A percentile compares a stretch with the other conserved stretches of the same genome.
Evolutionary conservation across 2,888 invertebrate species (phyloP).

Genomic region (Scaeva pyrastri): DNA sequence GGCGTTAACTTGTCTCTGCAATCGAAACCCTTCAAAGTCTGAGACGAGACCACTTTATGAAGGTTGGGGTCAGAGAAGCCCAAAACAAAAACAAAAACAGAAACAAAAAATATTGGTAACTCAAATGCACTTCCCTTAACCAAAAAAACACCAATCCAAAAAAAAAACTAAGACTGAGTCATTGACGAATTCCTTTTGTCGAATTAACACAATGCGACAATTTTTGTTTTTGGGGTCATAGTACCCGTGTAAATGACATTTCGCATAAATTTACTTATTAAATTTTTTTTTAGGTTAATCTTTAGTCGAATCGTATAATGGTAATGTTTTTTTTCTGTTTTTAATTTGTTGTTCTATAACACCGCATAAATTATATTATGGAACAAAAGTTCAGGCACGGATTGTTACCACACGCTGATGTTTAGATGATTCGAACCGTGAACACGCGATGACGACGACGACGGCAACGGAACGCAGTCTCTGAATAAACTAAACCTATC

Average conservation of each 20-base stretch:
- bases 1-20: conserved; percentile 49
- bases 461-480: too few relatives aligned
- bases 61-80: conserved; percentile 68
- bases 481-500: conserved; percentile 69
- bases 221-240: conserved; percentile 43
- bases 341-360: conserved; percentile 8
- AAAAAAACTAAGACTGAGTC: not conserved
- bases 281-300: conserved; percentile 16
- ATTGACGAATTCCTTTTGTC: conserved; percentile 15
- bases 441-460: conserved; percentile 69
- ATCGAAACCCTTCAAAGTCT: conserved; percentile 70
- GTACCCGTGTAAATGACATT: conserved; percentile 45
- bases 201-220: conserved; percentile 37
- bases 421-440: conserved; percentile 43
- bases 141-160: not conserved
- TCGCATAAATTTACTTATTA: conserved; percentile 39
- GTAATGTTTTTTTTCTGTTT: conserved; percentile 12
- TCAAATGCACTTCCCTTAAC: conserved; percentile 63
- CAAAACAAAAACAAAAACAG: conserved; percentile 28
- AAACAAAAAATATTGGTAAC: conserved; percentile 20
- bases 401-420: conserved; percentile 28
- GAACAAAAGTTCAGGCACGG: conserved; percentile 13
- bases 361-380: conserved; percentile 42
- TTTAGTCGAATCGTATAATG: conserved; percentile 17
- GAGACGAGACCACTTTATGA: conserved; percentile 21